These are phyloP conservation scores for Perizoma affinitatum DNA, from an alignment of 2,888 invertebrate species.

Conservation along the genomic window DNA sequence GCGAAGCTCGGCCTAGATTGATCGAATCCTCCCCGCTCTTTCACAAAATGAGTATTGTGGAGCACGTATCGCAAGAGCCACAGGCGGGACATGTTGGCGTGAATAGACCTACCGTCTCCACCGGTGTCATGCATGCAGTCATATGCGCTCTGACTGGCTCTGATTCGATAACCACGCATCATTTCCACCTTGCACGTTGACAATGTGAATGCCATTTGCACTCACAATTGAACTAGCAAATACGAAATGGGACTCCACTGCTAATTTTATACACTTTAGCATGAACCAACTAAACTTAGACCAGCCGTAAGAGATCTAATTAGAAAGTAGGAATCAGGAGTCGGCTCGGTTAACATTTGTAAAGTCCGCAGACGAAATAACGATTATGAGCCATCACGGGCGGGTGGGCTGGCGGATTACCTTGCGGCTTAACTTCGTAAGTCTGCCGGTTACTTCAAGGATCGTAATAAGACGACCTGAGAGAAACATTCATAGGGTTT, in stretches of 20 bases:
- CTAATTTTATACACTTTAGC: conserved; percentile 14
- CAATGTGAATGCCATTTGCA: conserved; percentile 26
- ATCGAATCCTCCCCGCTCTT: conserved; percentile 61
- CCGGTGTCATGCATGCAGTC: conserved; percentile 55
- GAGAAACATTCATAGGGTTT: conserved; percentile 65
- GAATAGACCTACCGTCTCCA: conserved; percentile 59
- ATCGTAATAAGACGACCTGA: conserved; percentile 70
- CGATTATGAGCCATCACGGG: conserved; percentile 71
- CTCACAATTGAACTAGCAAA: conserved; percentile 19
- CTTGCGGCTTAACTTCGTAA: conserved; percentile 78
- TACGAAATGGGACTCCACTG: conserved; percentile 6
- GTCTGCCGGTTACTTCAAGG: conserved; percentile 74
- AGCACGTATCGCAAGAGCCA: conserved; percentile 58
- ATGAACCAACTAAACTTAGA: conserved; percentile 27
- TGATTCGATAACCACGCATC: conserved; percentile 62
- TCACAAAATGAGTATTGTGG: conserved; percentile 62
- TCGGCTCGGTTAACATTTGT: conserved; percentile 68
- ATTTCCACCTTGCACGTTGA: conserved; percentile 27
- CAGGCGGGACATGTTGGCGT: conserved; percentile 57
- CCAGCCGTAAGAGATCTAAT: conserved; percentile 46
- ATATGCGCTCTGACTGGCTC: conserved; percentile 45
- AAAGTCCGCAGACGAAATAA: conserved; percentile 83
- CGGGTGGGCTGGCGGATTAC: conserved; percentile 69
- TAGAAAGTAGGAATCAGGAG: conserved; percentile 48
- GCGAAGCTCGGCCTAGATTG: conserved; percentile 57